Conservation (phyloP, 2,888 invertebrate genomes). For the Labia minor region DNA sequence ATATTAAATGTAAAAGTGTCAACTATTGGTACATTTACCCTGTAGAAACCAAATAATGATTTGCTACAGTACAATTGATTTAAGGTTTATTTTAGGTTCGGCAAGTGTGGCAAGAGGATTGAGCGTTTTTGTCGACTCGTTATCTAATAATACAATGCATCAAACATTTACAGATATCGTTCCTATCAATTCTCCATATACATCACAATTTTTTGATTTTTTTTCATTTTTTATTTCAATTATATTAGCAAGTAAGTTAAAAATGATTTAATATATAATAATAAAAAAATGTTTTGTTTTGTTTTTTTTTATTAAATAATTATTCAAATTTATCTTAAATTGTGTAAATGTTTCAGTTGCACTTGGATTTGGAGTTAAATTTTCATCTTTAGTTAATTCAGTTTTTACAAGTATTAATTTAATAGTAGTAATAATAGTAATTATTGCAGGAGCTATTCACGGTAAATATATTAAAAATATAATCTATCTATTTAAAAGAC, state of each 20-base stretch:
- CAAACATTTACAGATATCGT: constrained; percentile 29
- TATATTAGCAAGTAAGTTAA: constrained; percentile 23
- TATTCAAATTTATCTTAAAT: constrained; percentile 20
- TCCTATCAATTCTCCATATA: constrained; percentile 30
- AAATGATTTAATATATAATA: too few relatives aligned
- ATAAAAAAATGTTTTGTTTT: too few relatives aligned
- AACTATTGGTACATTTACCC: too few relatives aligned
- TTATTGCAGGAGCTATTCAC: not conserved
- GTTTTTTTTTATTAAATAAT: too few relatives aligned
- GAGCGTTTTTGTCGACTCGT: constrained; percentile 34
- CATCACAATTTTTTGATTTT: constrained; percentile 35
- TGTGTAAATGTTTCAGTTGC: not conserved
- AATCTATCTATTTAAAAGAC: too few relatives aligned
- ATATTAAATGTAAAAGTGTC: too few relatives aligned
- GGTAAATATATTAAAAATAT: too few relatives aligned
- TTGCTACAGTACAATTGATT: too few relatives aligned
- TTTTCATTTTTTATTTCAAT: constrained; percentile 34
- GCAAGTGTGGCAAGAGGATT: constrained; percentile 35
- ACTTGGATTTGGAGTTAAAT: not conserved
- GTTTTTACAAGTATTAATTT: not conserved
- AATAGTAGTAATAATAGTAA: not conserved
- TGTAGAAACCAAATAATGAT: too few relatives aligned
- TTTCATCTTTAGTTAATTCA: not conserved
- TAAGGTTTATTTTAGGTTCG: constrained; percentile 32
- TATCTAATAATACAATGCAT: constrained; percentile 31